Percentiles rank a stretch among this genome's conserved stretches.
These are phyloP conservation scores for Epiblema foenella DNA, from an alignment of 2,888 invertebrate genomes.

Conservation along the genomic window DNA sequence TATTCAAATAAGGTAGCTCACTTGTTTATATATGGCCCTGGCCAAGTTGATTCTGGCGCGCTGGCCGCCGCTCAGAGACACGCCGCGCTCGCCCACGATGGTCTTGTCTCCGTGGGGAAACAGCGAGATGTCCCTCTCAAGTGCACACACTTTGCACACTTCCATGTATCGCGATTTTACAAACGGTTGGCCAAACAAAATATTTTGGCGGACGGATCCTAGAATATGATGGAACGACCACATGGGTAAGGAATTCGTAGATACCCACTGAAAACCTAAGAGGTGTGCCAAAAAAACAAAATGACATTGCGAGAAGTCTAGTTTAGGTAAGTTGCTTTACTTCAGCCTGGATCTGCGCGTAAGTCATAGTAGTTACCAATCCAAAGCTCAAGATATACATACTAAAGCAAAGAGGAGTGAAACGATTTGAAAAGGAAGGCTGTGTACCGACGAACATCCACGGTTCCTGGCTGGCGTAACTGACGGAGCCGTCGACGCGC, in stretches of 20 bases:
- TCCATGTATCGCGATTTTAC: slow-evolving; percentile 85
- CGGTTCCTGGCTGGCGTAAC: slow-evolving; percentile 93
- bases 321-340: no score
- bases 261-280: no score
- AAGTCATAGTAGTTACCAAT: no score
- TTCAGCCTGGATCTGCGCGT: no score
- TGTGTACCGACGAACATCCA: slow-evolving; percentile 89
- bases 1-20: slow-evolving; percentile 47
- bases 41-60: slow-evolving; percentile 87
- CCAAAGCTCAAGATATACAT: no score
- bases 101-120: slow-evolving; percentile 93
- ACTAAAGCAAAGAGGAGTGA: no score
- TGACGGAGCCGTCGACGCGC: slow-evolving; percentile 86
- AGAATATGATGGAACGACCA: no score
- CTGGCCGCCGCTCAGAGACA: slow-evolving; percentile 93
- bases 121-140: slow-evolving; percentile 89
- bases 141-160: slow-evolving; percentile 89
- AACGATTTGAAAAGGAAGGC: no score
- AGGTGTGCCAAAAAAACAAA: no score
- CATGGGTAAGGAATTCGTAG: no score
- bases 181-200: slow-evolving; percentile 93
- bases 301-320: no score
- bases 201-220: slow-evolving; percentile 95
- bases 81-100: slow-evolving; percentile 93
- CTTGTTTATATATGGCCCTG: slow-evolving; percentile 87